Percentiles rank a stretch among this genome's conserved stretches.
phyloP scores from a whole-genome alignment of 2,888 invertebrate genomes.

The Theretra japonica region DNA sequence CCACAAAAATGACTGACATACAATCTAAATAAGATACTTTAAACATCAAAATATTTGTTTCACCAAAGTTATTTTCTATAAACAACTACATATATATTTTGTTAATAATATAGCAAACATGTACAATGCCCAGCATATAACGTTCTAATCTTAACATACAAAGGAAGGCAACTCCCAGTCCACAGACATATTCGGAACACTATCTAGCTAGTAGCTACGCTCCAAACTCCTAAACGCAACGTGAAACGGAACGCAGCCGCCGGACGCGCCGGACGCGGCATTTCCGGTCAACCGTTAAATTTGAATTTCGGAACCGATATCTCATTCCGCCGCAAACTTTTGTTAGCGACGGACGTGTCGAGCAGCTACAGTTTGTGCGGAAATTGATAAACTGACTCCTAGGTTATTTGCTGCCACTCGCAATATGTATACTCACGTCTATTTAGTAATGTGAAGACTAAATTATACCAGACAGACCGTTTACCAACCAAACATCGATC shows the following conservation, averaged over 20 bases:
- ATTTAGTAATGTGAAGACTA: neutral
- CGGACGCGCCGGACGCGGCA: conserved; percentile 67
- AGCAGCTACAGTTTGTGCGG: conserved; percentile 48
- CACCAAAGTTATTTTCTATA: no score
- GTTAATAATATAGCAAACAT: no score
- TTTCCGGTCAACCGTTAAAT: conserved; percentile 81
- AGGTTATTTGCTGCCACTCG: neutral
- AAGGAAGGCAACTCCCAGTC: neutral
- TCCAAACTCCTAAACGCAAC: conserved; percentile 43
- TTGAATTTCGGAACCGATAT: conserved; percentile 78
- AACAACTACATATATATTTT: neutral
- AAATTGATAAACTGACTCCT: conserved; percentile 56
- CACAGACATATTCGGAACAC: neutral
- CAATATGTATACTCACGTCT: neutral
- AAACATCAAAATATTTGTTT: no score
- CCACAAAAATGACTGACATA: no score
- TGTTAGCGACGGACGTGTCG: conserved; percentile 66
- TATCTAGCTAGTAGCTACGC: conserved; percentile 16
- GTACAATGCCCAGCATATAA: no score
- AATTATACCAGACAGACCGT: no score
- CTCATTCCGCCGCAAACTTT: conserved; percentile 68
- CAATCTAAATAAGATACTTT: no score
- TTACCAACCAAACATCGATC: no score
- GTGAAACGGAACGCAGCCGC: conserved; percentile 51
- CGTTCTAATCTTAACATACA: neutral